Percentiles rank a stretch among this genome's conserved stretches.
Evolutionary conservation across 2,888 invertebrate species (phyloP).

Genomic region (Pardosa pseudoannulata): DNA sequence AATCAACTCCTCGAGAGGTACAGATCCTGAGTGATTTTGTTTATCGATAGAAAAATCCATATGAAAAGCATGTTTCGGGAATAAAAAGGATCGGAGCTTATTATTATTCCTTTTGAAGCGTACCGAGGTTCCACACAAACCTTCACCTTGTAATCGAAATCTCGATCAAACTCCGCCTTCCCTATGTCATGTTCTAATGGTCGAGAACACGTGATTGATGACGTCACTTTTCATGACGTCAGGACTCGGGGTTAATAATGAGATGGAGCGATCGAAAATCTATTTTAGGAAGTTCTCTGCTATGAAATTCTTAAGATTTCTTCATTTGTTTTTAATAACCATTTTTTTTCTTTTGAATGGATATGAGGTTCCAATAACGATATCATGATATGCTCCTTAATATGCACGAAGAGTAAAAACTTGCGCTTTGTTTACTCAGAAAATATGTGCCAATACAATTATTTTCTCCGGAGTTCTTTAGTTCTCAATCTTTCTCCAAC

Average conservation of each 20-base stretch:
- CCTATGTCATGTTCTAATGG: conserved; percentile 1
- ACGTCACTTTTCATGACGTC: conserved; percentile 1
- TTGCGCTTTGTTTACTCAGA: too few species aligned
- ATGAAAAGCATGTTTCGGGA: background rate
- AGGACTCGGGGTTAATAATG: background rate
- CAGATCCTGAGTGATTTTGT: too few species aligned
- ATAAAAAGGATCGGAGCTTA: background rate
- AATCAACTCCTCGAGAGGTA: too few species aligned
- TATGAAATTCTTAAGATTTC: conserved; percentile 5
- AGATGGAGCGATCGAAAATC: conserved; percentile 1
- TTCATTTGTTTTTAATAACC: background rate
- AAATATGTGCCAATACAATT: too few species aligned
- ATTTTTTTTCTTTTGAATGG: too few species aligned
- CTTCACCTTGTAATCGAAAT: conserved; percentile 4
- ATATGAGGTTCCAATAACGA: too few species aligned
- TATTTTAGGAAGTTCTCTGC: background rate
- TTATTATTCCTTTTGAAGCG: background rate
- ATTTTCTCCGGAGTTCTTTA: too few species aligned
- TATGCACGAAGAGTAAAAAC: too few species aligned
- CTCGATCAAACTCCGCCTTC: background rate
- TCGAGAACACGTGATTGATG: background rate
- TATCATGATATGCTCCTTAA: too few species aligned
- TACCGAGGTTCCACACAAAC: background rate
- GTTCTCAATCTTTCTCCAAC: too few species aligned
- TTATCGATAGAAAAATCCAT: conserved; percentile 2